Percentiles rank a stretch among this genome's conserved stretches.
These are phyloP conservation scores for Drosophila setosimentum DNA, from an alignment of 2,888 invertebrate genomes.

Conservation along the genomic window DNA sequence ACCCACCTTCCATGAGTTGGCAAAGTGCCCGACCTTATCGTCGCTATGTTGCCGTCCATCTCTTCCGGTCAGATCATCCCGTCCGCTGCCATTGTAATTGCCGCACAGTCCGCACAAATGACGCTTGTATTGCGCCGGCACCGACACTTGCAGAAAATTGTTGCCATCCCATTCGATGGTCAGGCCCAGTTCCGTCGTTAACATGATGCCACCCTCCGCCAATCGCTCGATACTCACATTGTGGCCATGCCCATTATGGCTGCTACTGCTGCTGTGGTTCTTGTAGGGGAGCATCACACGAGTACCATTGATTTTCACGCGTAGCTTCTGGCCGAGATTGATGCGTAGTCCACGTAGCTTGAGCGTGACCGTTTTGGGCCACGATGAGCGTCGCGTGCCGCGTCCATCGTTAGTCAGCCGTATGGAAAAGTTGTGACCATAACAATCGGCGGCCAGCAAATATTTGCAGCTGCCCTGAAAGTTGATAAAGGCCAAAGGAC, in stretches of 20 bases:
- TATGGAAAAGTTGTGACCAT: slow-evolving; percentile 92
- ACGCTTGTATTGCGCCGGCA: slow-evolving; percentile 89
- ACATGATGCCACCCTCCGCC: slow-evolving; percentile 88
- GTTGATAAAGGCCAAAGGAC: neutral
- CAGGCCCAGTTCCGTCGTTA: slow-evolving; percentile 91
- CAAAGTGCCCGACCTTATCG: slow-evolving; percentile 89
- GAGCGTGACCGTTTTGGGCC: slow-evolving; percentile 95
- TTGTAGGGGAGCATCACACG: slow-evolving; percentile 90
- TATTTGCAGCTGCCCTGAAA: slow-evolving; percentile 92
- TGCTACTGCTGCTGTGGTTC: slow-evolving; percentile 21
- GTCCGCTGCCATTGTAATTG: slow-evolving; percentile 94
- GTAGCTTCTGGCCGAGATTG: slow-evolving; percentile 93
- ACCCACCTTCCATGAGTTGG: slow-evolving; percentile 96
- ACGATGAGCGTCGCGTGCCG: slow-evolving; percentile 91
- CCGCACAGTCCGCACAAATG: slow-evolving; percentile 97
- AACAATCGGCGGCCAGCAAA: slow-evolving; percentile 93
- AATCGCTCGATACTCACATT: slow-evolving; percentile 88
- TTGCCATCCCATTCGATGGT: slow-evolving; percentile 97
- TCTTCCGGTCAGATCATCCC: slow-evolving; percentile 93
- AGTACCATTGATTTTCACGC: slow-evolving; percentile 94
- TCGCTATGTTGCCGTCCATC: slow-evolving; percentile 89
- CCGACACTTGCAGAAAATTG: slow-evolving; percentile 95
- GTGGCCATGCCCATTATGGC: slow-evolving; percentile 41
- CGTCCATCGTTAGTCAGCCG: slow-evolving; percentile 95
- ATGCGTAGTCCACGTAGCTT: slow-evolving; percentile 91